Base-by-base conservation (phyloP, 2,797 vertebrate species). In the Sparidentex hasta region DNA sequence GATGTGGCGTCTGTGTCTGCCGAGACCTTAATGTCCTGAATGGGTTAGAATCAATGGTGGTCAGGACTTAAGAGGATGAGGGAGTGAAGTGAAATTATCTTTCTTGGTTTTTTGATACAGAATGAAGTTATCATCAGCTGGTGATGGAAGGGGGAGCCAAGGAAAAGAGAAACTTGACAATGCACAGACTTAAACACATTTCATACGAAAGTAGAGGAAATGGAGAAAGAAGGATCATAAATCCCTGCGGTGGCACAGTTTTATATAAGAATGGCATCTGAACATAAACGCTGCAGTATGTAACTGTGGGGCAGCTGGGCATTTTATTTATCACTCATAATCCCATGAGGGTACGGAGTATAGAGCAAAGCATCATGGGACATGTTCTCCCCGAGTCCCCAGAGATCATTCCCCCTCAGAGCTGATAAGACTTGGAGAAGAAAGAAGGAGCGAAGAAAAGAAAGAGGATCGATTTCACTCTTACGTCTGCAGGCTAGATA, bases 321-420 rank as follows among this genome's bases (percentile, higher is more conserved):
- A 47, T 74, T 64, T 81, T 44, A 73, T 82, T 63, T 57, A 80
- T 88, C 46, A n/a, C 52, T 59, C 41, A 63, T 78, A 83, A 82
- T 74, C 82, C 82, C 21, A 3, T 23, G 23, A 57, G 47, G 43
- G 7, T 5, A 29, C 12, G 18, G 58, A 54, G 50, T 65, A 27
- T 38, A 33, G 54, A 78, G 76, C 63, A 25, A 33, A 68, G 64
- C 83, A 75, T 83, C 65, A 65, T 72, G 77, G 64, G 64, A 85
- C 44, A n/a, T 51, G 33, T 20, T 82, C 69, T 71, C 65, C 38
- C 57, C 4, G 14, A 65, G 25, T 74, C 84, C 21, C 68, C 3
- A 20, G 48, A 54, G 81, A 82, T 86, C 71, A 81, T 85, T 83
- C 72, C 62, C 81, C 62, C 38, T 70, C 68, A 81, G 61, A 69